These are phyloP conservation scores for Chlorospingus flavigularis DNA, from an alignment of 2,797 vertebrate species.

Conservation along the genomic window DNA sequence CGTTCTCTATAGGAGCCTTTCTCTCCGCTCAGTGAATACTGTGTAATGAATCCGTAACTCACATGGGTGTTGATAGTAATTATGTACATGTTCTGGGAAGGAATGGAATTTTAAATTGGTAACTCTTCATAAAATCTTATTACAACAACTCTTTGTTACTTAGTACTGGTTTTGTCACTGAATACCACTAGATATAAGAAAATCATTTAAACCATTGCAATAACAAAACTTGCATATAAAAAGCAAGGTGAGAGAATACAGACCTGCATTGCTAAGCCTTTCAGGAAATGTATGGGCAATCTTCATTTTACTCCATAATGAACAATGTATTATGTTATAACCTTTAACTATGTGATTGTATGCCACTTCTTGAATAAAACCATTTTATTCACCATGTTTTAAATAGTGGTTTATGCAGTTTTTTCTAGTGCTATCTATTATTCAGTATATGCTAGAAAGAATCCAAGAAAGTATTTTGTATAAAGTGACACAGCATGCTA, in stretches of 20 bases:
- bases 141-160: background rate
- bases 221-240: background rate
- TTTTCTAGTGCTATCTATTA: background rate
- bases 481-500: background rate
- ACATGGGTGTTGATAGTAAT: background rate
- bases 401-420: background rate
- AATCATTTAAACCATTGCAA: background rate
- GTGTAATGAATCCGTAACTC: conserved; percentile 19
- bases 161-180: background rate
- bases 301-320: background rate
- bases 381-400: background rate
- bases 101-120: conserved; percentile 7
- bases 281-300: background rate
- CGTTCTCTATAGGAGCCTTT: background rate
- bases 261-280: background rate
- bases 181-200: background rate
- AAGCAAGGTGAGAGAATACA: background rate
- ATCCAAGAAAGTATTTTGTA: background rate
- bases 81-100: background rate
- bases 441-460: background rate
- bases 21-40: background rate
- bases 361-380: background rate
- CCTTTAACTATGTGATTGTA: background rate
- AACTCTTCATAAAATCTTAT: conserved; percentile 27
- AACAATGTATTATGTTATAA: background rate